phyloP scores from a whole-genome alignment of 2,113 vertebrate genomes.

The Anthoscopus minutus region DNA sequence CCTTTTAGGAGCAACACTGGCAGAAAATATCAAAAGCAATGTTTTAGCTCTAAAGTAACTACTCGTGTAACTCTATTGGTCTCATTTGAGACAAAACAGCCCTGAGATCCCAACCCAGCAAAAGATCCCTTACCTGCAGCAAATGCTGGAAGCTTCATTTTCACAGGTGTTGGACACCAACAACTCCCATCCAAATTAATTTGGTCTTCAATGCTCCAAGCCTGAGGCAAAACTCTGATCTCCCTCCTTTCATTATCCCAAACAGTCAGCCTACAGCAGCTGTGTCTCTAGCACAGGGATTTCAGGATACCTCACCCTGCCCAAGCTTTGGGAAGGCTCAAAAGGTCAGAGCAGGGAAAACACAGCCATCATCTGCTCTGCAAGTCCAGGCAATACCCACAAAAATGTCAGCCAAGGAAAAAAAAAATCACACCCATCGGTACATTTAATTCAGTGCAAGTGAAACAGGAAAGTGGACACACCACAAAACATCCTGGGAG shows the following conservation, averaged over 20 bases:
- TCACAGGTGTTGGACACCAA: neutral
- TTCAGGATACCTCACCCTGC: neutral
- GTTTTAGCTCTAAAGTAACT: neutral
- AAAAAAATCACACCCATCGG: neutral
- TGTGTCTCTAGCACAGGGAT: neutral
- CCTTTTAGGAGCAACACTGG: neutral
- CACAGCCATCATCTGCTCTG: neutral
- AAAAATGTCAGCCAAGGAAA: neutral
- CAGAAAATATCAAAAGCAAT: neutral
- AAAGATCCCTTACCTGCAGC: neutral
- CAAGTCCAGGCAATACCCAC: neutral
- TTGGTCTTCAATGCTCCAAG: neutral
- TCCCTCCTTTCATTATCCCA: neutral
- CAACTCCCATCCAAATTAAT: neutral
- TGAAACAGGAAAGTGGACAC: neutral
- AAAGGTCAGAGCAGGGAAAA: neutral
- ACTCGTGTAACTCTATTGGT: accelerated
- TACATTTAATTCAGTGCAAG: neutral
- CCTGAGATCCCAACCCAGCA: accelerated
- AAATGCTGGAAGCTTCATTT: neutral
- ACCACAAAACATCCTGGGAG: neutral
- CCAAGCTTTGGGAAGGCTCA: neutral
- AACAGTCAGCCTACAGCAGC: neutral
- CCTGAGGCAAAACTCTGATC: neutral
- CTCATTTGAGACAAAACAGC: neutral